These are phyloP conservation scores for Orgyia antiqua DNA, from an alignment of 2,888 invertebrate species.

Conservation along the genomic window DNA sequence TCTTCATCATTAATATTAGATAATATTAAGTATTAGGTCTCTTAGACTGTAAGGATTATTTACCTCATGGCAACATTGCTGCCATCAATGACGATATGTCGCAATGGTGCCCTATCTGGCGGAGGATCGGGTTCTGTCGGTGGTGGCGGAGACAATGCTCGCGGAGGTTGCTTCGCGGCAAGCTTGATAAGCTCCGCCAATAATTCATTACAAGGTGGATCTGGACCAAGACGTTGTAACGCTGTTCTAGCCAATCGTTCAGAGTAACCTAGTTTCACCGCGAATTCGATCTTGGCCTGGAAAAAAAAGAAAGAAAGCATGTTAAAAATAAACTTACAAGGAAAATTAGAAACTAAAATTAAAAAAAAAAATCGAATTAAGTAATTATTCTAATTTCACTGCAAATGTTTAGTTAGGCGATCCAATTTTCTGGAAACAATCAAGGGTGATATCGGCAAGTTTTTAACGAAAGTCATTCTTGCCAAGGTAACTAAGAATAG, in stretches of 20 bases:
- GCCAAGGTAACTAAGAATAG: too few relatives aligned
- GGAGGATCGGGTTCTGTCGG: slow-evolving; percentile 50
- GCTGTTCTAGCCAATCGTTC: slow-evolving; percentile 91
- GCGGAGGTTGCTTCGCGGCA: slow-evolving; percentile 77
- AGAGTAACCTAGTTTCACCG: slow-evolving; percentile 93
- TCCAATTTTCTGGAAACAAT: too few relatives aligned
- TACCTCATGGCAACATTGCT: slow-evolving; percentile 96
- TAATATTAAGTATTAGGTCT: too few relatives aligned
- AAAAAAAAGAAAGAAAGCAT: slow-evolving; percentile 20
- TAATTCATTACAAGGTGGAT: slow-evolving; percentile 91
- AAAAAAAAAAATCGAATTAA: too few relatives aligned
- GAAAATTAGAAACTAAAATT: too few relatives aligned
- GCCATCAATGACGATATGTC: slow-evolving; percentile 94
- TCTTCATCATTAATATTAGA: too few relatives aligned
- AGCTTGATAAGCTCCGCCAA: slow-evolving; percentile 92
- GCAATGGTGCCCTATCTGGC: slow-evolving; percentile 63
- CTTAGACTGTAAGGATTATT: too few relatives aligned
- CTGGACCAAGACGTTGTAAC: slow-evolving; percentile 88
- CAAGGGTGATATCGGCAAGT: too few relatives aligned
- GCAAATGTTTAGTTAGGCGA: too few relatives aligned
- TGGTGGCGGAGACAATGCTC: slow-evolving; percentile 50
- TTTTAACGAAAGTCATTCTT: too few relatives aligned
- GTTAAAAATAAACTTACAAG: too few relatives aligned
- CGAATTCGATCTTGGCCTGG: slow-evolving; percentile 89
- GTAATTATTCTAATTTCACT: too few relatives aligned